Conservation (phyloP, 2,888 invertebrate species). For the Trimorus sp. region DNA sequence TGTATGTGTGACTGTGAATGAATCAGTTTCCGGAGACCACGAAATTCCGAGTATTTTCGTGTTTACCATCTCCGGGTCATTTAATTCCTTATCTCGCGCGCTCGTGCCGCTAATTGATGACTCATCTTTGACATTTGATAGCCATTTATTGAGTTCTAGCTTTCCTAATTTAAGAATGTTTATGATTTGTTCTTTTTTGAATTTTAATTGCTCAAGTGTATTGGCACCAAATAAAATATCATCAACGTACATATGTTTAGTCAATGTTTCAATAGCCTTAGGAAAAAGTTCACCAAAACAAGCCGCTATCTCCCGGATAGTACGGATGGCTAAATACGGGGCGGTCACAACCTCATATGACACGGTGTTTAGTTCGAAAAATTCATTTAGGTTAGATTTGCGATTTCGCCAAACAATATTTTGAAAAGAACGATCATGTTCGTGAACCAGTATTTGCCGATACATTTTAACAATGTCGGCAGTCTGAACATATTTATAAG, state of each 20-base stretch:
- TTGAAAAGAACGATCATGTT: no score
- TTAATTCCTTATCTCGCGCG: background rate
- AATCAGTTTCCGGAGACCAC: background rate
- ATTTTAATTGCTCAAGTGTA: background rate
- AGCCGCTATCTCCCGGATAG: background rate
- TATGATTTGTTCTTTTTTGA: background rate
- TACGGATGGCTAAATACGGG: background rate
- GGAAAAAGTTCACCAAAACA: slow-evolving; percentile 1
- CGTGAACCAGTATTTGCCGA: no score
- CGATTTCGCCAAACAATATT: no score
- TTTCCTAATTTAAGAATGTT: background rate
- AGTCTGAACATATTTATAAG: no score
- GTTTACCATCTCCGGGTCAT: background rate
- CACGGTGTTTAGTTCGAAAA: no score
- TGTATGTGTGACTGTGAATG: background rate
- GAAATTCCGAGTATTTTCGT: background rate
- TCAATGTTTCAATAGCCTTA: background rate
- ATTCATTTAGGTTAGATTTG: no score
- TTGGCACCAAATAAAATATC: slow-evolving; percentile 5
- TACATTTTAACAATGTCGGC: no score
- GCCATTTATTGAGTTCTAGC: background rate
- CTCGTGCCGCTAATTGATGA: background rate
- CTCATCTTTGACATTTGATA: background rate
- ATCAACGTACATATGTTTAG: background rate
- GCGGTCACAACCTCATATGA: no score